Evolutionary conservation across 2,113 vertebrate genomes (phyloP), one percentile per base, ranked within the genome.

Genomic region (Collichthys lucidus): DNA sequence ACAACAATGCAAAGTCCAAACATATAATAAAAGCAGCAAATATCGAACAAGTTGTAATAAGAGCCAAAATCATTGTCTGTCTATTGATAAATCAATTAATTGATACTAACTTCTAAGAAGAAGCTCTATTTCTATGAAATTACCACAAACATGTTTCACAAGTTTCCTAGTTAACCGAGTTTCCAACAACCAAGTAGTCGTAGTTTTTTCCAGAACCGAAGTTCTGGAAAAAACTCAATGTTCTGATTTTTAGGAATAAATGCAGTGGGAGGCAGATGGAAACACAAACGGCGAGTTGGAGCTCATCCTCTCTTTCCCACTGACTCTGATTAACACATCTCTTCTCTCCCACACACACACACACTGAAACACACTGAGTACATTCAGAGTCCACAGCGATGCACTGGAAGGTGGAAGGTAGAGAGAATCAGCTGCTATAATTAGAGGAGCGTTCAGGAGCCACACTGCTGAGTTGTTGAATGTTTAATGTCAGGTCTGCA

Each of bases 401-500:
- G 56, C 80, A 66, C 52, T 78, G 60, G 72, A 77, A 83, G 73
- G 84, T 85, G 84, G 80, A 85, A 85, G 85, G 72, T 71, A 61
- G 31, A 87, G 65, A 42, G 86, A 85, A 70, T 79, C 62, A 29
- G 87, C 55, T 75, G 70, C 91, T 92, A 92, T 92, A 94, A 94
- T 93, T 93, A 94, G 91, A 94, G 85, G 55, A 52, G 85, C 31
- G 5, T 85, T 89, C 80, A 86, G 75, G 83, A 82, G 84, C 78
- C 70, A 56, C 29, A 76, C 83, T 89, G 86, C 84, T 82, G 89
- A 84, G 89, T 67, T 89, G 87, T 65, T 93, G 85, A 92, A 93
- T 92, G 86, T 93, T 94, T 93, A 92, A 94, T 93, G 89, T 76
- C 63, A 29, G 71, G 47, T 17, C 85, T 62, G 76, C 65, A 78